Evolutionary conservation across 2,888 invertebrate species (phyloP).

Genomic region (Dioctria linearis): DNA sequence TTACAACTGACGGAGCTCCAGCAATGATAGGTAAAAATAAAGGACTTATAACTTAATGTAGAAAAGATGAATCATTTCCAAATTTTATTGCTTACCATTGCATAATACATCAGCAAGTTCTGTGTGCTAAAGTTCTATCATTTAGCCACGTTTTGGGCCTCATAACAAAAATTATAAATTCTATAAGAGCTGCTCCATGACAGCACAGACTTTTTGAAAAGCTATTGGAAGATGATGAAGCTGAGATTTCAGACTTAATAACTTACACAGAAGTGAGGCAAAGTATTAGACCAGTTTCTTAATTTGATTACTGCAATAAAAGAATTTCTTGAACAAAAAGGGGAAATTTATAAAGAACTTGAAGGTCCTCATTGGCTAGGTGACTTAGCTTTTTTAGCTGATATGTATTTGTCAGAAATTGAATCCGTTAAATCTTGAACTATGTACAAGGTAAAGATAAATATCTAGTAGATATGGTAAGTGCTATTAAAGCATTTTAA

Average conservation of each 20-base stretch:
- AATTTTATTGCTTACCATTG: no score
- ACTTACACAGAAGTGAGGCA: conserved; percentile 4
- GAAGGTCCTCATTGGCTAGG: neutral
- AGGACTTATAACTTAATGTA: no score
- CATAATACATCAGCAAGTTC: no score
- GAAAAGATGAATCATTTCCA: no score
- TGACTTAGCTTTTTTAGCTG: conserved; percentile 29
- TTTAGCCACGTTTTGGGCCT: no score
- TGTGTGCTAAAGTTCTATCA: no score
- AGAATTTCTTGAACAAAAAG: conserved; percentile 7
- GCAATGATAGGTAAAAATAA: no score
- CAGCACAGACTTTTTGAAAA: no score
- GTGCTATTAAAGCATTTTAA: neutral
- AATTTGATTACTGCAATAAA: conserved; percentile 7
- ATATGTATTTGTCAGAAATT: neutral
- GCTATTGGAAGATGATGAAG: neutral
- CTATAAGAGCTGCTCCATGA: no score
- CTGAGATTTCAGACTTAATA: neutral
- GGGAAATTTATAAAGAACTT: conserved; percentile 3
- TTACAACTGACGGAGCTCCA: no score
- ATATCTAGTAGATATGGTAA: conserved; percentile 10
- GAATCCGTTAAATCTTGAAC: conserved; percentile 10
- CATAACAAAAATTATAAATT: no score
- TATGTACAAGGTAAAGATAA: conserved; percentile 28
- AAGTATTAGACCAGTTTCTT: neutral